Evolutionary conservation across 2,888 invertebrate species (phyloP), one percentile per base, ranked within the genome.

Genomic region (Ommatoiulus sabulosus): DNA sequence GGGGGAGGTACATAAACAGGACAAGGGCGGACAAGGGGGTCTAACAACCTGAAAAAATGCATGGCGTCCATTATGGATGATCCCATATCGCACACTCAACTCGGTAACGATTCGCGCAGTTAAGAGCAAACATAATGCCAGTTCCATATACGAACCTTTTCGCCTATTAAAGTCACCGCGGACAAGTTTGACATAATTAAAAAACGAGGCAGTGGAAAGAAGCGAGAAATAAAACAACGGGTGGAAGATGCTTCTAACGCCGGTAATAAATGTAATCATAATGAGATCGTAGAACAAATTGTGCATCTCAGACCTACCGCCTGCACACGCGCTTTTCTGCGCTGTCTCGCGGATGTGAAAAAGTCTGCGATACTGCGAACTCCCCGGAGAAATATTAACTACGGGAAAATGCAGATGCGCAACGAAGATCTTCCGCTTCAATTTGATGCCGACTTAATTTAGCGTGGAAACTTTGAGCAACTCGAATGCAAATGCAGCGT

Each of bases 181-280:
- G 88, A 87, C 88, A 72, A 80, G 88, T 87, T 87, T 87, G 88
- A 87, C 88, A 87, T 87, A 87, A 87, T 87, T 87, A 87, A 87
- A 86, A 87, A 80, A 57, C 24, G 88, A 87, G 88, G 80, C 24
- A 52, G 52, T 87, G 87, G 52, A 87, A 87, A 87, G 48, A 52
- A 20, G 57, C 44, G 85, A 15, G 85, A 85, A 85, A 85, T 85
- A 85, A 85, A 85, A 85, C 85, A 46, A 85, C 44, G 44, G 72
- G 72, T 85, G 44, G 85, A 85, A 17, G 44, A 44, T 44, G 44
- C 46, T 44, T 35, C 44, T 85, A 85, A 85, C 85, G 85, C 85
- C 85, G 52, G 52, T 87, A 87, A 87, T 87, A 87, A 87, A 87
- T 52, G 57, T 57, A 87, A 87, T 87, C 87, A 57, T 57, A 87